Evolutionary conservation across 2,797 vertebrate genomes (phyloP).

Genomic region (Xerus rutilus): DNA sequence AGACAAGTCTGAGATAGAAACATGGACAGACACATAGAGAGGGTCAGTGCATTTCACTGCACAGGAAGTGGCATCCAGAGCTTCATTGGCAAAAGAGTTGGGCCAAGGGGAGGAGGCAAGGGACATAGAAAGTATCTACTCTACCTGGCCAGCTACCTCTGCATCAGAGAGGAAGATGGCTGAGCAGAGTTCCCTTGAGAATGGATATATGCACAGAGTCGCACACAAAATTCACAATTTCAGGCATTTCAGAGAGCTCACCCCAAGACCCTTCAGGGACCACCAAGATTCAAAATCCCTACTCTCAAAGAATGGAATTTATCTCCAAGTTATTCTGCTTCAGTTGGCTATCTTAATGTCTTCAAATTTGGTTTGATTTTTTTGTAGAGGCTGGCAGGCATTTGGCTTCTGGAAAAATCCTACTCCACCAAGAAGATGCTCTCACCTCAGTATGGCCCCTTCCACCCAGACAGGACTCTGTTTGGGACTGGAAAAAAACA

Average conservation of each 20-base stretch:
- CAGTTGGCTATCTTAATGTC: not conserved
- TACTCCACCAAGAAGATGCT: not conserved
- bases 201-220: not conserved
- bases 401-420: slow-evolving; percentile 47
- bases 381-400: not conserved
- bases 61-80: not conserved
- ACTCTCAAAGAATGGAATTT: not conserved
- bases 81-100: not conserved
- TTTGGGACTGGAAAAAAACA: not conserved
- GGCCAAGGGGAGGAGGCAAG: not conserved
- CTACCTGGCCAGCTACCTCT: not conserved
- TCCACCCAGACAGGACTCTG: not conserved
- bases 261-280: not conserved
- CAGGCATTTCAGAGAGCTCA: not conserved
- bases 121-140: not conserved
- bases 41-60: not conserved
- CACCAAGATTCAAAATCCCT: not conserved
- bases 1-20: slow-evolving; percentile 20
- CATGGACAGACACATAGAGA: not conserved
- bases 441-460: not conserved
- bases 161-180: not conserved
- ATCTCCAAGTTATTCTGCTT: not conserved
- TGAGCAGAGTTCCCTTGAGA: not conserved
- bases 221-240: not conserved
- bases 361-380: slow-evolving; percentile 18